Evolutionary conservation across 2,797 vertebrate genomes (phyloP), one percentile per base, ranked within the genome.

Genomic region (Pteronotus mesoamericanus): DNA sequence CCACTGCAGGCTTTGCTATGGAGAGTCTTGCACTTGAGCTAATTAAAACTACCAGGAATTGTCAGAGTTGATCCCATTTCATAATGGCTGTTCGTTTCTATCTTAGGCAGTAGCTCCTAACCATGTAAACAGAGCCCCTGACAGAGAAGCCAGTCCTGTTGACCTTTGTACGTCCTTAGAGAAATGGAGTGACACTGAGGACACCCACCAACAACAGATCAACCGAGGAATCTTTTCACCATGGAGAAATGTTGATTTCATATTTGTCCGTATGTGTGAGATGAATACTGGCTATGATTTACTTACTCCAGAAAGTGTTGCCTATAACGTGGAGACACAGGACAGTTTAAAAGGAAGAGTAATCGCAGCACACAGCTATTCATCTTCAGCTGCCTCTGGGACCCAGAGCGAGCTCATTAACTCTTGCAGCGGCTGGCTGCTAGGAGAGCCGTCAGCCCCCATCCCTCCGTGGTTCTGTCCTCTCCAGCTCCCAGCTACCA

Each of bases 231-330:
- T 84, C 95, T 96, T 90, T 92, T 94, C 87, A 85, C 75, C 80
- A 12, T 19, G 86, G 87, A 90, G 94, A 96, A 87, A 95, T 96
- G 87, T 93, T 97, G 97, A 94, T 96, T 97, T 97, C 87, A 26
- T 97, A 86, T 96, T 97, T 97, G 80, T 95, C 91, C 95, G 71
- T 51, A 89, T 69, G 84, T 95, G 93, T 75, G 94, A 97, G 93
- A 96, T 96, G 96, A 96, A 97, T 61, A 93, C 93, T 74, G 77
- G 93, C 74, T 79, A 96, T 98, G 96, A 97, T 96, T 97, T 95
- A 96, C 96, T 95, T 91, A 97, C 96, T 96, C 91, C 75, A 88
- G 89, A 98, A 95, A 96, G 96, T 95, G 93, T 93, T 92, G 95
- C 94, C 86, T 94, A 21, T 87, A 88, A 96, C 48, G 32, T 80